Evolutionary conservation across 2,797 vertebrate species (phyloP).

Genomic region (Streptopelia turtur): DNA sequence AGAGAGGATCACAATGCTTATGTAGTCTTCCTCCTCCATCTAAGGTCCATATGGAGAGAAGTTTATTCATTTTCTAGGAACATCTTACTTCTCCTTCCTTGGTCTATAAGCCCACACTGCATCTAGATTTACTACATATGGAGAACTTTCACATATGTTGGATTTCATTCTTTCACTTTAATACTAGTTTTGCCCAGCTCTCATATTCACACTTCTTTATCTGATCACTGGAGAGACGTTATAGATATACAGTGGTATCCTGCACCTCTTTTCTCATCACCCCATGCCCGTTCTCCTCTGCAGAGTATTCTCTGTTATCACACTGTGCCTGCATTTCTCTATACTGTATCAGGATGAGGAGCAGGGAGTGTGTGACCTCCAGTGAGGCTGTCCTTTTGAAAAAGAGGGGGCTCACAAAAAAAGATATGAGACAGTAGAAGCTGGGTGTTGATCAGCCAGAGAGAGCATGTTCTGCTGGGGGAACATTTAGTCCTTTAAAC

Average conservation of each 20-base stretch:
- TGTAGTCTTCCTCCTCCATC: background rate
- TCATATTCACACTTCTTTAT: background rate
- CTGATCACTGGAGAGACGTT: background rate
- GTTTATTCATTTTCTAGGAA: background rate
- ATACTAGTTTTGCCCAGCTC: background rate
- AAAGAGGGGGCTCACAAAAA: background rate
- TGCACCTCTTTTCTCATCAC: background rate
- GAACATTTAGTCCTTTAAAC: background rate
- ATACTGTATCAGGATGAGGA: background rate
- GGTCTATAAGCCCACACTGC: background rate
- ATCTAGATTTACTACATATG: background rate
- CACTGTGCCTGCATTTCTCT: background rate
- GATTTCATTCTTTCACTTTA: background rate
- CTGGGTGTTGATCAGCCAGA: background rate
- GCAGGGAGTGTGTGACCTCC: background rate
- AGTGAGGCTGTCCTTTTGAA: background rate
- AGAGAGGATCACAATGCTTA: background rate
- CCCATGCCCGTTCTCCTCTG: background rate
- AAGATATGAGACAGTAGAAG: background rate
- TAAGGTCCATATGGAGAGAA: background rate
- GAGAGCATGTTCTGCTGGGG: background rate
- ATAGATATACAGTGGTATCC: background rate
- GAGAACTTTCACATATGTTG: background rate
- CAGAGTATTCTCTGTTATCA: background rate
- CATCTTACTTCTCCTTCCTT: background rate